These are phyloP conservation scores for Hanleya hanleyi DNA, from an alignment of 2,888 invertebrate species.

Conservation along the genomic window DNA sequence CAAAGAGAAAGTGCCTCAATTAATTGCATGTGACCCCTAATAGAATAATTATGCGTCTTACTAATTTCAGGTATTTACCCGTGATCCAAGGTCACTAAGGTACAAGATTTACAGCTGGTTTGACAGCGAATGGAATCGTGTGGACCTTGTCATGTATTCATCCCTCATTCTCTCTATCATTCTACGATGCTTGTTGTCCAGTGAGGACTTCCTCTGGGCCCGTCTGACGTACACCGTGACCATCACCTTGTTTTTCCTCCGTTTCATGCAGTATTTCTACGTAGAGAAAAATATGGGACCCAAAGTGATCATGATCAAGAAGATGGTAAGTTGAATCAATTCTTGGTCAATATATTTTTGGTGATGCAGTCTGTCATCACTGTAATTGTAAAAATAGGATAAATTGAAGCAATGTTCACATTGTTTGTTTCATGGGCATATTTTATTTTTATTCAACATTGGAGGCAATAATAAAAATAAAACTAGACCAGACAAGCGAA, in stretches of 20 bases:
- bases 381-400: too few relatives aligned
- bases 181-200: constrained; percentile 54
- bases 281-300: constrained; percentile 71
- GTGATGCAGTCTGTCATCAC: too few relatives aligned
- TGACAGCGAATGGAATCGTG: constrained; percentile 67
- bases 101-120: constrained; percentile 67
- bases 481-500: too few relatives aligned
- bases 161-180: constrained; percentile 64
- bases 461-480: too few relatives aligned
- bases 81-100: constrained; percentile 55
- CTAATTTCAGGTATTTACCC: constrained; percentile 52
- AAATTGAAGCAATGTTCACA: too few relatives aligned
- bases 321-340: constrained; percentile 70
- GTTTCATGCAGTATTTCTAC: constrained; percentile 71
- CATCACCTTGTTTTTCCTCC: constrained; percentile 66
- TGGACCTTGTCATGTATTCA: constrained; percentile 66
- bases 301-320: constrained; percentile 73
- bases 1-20: too few relatives aligned
- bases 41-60: not conserved
- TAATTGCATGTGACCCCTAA: too few relatives aligned
- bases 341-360: too few relatives aligned
- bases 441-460: too few relatives aligned
- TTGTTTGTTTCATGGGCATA: too few relatives aligned
- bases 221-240: constrained; percentile 67
- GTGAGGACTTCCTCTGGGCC: constrained; percentile 54